Percentiles rank a stretch among this genome's conserved stretches.
phyloP scores from a whole-genome alignment of 2,888 invertebrate species.

The Drosophila anomalipes region DNA sequence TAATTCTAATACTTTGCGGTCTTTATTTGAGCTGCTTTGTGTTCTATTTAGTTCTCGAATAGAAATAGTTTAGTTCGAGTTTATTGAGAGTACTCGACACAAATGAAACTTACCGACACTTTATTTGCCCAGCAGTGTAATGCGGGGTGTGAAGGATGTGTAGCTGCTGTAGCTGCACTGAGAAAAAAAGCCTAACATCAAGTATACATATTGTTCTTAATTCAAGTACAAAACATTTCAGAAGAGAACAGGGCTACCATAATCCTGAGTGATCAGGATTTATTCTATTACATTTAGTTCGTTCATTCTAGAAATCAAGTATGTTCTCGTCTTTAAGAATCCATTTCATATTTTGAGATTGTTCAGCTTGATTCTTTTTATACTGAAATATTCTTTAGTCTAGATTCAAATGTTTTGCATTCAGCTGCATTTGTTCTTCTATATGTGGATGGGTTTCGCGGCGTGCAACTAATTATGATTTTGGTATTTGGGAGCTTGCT shows the following conservation, averaged over 20 bases:
- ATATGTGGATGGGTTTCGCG: conserved; percentile 28
- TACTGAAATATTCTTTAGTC: background rate
- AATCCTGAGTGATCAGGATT: too few species aligned
- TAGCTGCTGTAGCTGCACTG: background rate
- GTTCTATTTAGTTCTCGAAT: too few species aligned
- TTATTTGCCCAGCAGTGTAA: too few species aligned
- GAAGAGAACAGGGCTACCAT: too few species aligned
- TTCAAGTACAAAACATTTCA: background rate
- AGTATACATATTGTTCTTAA: background rate
- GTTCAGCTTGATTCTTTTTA: background rate
- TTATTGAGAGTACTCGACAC: too few species aligned
- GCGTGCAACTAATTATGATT: conserved; percentile 74
- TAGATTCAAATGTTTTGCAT: background rate
- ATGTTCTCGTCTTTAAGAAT: background rate
- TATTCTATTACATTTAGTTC: background rate
- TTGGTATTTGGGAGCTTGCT: conserved; percentile 70
- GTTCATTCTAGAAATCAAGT: background rate
- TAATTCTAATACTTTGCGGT: too few species aligned
- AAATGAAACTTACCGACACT: too few species aligned
- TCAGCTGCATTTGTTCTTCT: background rate
- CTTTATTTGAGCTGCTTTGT: too few species aligned
- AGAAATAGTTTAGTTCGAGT: too few species aligned
- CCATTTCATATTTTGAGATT: background rate
- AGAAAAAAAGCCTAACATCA: background rate
- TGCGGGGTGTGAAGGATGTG: background rate